Conservation (phyloP, 2,888 invertebrate genomes). For the Melanotus villosus region DNA sequence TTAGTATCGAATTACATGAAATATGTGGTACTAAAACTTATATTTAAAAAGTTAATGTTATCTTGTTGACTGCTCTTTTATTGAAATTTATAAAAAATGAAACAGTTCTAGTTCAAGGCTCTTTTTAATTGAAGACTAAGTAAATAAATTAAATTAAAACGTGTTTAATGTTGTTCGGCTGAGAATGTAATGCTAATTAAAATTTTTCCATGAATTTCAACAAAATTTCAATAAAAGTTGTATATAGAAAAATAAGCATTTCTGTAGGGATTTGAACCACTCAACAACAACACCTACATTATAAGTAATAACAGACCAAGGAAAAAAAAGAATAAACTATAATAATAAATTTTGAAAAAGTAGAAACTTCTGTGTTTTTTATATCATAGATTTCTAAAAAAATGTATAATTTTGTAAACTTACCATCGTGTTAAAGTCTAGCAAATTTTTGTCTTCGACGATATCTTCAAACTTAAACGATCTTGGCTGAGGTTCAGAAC, state of each 20-base stretch:
- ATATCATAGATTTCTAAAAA: too few relatives aligned
- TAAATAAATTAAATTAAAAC: neutral
- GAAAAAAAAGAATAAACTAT: too few relatives aligned
- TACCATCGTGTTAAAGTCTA: conserved; percentile 21
- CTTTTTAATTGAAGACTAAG: neutral
- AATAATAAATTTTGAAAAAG: too few relatives aligned
- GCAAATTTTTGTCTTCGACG: neutral
- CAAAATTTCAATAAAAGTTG: too few relatives aligned
- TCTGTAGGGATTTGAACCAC: too few relatives aligned
- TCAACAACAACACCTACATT: too few relatives aligned
- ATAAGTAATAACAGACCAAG: too few relatives aligned
- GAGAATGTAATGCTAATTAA: neutral
- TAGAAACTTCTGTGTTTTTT: too few relatives aligned
- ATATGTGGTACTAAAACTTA: too few relatives aligned
- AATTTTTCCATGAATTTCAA: neutral
- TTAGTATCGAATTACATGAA: too few relatives aligned
- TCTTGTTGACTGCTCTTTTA: conserved; percentile 5
- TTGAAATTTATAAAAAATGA: neutral
- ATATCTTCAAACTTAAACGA: conserved; percentile 36
- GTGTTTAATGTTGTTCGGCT: neutral
- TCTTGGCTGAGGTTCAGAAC: conserved; percentile 37
- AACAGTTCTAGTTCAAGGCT: conserved; percentile 20
- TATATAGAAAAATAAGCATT: too few relatives aligned
- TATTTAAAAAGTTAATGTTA: conserved; percentile 5
- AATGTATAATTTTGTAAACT: too few relatives aligned